Evolutionary conservation across 2,888 invertebrate species (phyloP).

Genomic region (Lithophane socia): DNA sequence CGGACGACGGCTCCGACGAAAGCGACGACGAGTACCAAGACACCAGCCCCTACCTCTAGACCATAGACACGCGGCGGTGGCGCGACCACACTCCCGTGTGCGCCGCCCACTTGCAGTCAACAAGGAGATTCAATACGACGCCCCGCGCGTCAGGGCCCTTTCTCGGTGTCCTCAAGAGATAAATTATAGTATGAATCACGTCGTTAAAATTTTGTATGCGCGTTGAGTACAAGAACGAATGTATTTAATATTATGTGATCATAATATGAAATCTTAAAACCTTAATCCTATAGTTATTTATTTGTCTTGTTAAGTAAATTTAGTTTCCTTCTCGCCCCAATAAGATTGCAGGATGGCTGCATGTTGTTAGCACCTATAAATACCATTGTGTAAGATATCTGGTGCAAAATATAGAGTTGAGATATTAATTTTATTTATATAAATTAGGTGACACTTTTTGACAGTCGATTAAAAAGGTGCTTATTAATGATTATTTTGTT

Average conservation of each 20-base stretch:
- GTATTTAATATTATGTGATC: constrained; percentile 80
- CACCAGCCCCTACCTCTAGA: constrained; percentile 86
- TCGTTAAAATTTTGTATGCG: constrained; percentile 79
- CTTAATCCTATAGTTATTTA: constrained; percentile 82
- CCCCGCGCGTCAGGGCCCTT: constrained; percentile 62
- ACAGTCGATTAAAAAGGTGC: constrained; percentile 89
- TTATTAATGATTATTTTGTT: constrained; percentile 77
- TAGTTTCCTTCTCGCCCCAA: constrained; percentile 78
- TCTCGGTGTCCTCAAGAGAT: constrained; percentile 73
- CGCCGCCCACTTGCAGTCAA: constrained; percentile 68
- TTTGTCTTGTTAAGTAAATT: constrained; percentile 83
- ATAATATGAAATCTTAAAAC: constrained; percentile 63
- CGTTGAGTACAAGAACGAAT: constrained; percentile 85
- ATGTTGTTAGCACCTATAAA: constrained; percentile 78
- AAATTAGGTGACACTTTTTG: constrained; percentile 80
- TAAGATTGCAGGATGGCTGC: constrained; percentile 78
- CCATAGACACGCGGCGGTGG: constrained; percentile 45
- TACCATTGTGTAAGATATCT: constrained; percentile 77
- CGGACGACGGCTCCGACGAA: constrained; percentile 87
- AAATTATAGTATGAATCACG: constrained; percentile 79
- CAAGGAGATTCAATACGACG: constrained; percentile 56
- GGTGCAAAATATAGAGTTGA: constrained; percentile 82
- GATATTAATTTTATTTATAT: constrained; percentile 82
- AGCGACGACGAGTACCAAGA: constrained; percentile 88
- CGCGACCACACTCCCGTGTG: constrained; percentile 69